Conservation (phyloP, 2,888 invertebrate species). For the Drosophila setosimentum region DNA sequence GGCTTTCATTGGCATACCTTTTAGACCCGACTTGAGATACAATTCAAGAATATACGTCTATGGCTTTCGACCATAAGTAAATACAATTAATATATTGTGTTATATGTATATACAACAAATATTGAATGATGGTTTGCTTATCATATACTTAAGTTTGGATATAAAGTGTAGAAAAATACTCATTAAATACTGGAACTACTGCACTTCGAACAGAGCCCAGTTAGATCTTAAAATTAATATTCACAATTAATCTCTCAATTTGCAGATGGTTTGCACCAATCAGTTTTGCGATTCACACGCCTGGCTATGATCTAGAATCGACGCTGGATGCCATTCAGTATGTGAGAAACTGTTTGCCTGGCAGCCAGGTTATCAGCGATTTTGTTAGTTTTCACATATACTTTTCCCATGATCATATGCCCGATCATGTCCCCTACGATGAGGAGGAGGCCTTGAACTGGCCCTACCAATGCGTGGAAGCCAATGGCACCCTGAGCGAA, state of each 20-base stretch:
- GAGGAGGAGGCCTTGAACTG: constrained; percentile 66
- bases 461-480: constrained; percentile 57
- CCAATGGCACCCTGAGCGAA: constrained; percentile 3
- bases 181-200: neutral
- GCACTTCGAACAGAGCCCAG: neutral
- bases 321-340: constrained; percentile 87
- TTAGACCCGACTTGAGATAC: neutral
- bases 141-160: too few relatives aligned
- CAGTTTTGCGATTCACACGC: constrained; percentile 88
- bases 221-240: neutral
- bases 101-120: neutral
- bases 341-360: constrained; percentile 86
- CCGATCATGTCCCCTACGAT: constrained; percentile 82
- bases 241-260: neutral
- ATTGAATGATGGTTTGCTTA: neutral
- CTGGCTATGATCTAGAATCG: constrained; percentile 87
- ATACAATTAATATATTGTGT: neutral
- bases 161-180: neutral
- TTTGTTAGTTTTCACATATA: constrained; percentile 89
- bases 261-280: constrained; percentile 88
- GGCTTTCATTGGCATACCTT: neutral
- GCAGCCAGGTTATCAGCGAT: constrained; percentile 86
- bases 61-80: neutral
- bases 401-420: constrained; percentile 87
- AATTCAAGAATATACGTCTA: neutral